Percentiles rank a stretch among this genome's conserved stretches.
phyloP scores from a whole-genome alignment of 2,888 invertebrate genomes.

The Caenorhabditis imperialis region DNA sequence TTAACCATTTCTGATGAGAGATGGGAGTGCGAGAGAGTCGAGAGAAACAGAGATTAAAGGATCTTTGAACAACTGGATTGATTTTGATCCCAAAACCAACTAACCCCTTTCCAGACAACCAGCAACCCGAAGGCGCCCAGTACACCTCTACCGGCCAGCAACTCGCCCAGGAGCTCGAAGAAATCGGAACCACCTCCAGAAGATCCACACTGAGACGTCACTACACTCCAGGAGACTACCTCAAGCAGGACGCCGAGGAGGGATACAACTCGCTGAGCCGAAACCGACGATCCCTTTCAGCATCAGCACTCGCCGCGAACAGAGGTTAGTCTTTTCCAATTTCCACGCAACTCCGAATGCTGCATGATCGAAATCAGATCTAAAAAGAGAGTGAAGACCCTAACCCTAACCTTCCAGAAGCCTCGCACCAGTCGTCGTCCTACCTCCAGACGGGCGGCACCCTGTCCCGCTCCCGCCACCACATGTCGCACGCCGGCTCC shows the following conservation, averaged over 20 bases:
- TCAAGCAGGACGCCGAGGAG: conserved; percentile 77
- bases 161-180: conserved; percentile 77
- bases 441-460: conserved; percentile 54
- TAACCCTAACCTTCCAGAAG: conserved; percentile 48
- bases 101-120: conserved; percentile 76
- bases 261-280: conserved; percentile 75
- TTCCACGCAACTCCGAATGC: too few relatives aligned
- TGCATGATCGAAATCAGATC: too few relatives aligned
- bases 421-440: conserved; percentile 44
- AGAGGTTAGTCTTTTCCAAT: conserved; percentile 67
- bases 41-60: too few relatives aligned
- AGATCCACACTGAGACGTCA: conserved; percentile 77
- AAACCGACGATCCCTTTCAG: conserved; percentile 75
- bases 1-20: too few relatives aligned
- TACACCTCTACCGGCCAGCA: conserved; percentile 74
- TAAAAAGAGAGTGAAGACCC: not conserved
- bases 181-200: conserved; percentile 69
- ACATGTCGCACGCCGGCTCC: conserved; percentile 60
- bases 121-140: conserved; percentile 72
- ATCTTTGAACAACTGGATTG: too few relatives aligned
- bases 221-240: conserved; percentile 78
- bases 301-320: conserved; percentile 73
- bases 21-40: too few relatives aligned
- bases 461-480: conserved; percentile 65
- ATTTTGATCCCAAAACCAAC: too few relatives aligned